Conservation (phyloP, 2,888 invertebrate genomes). For the Tachina lurida region DNA sequence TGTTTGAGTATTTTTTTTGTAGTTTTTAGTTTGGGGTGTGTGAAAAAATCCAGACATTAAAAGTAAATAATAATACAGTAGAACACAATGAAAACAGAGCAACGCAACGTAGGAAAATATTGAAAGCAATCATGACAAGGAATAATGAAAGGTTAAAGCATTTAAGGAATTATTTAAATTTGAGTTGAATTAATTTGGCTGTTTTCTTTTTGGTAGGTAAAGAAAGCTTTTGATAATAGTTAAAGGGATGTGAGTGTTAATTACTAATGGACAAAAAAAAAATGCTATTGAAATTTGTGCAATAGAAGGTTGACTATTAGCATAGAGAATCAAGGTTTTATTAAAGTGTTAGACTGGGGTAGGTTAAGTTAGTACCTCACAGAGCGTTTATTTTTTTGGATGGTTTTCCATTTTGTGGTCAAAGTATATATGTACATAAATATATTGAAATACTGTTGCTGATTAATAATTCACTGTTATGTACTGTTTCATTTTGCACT, state of each 20-base stretch:
- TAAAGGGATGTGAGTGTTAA: constrained; percentile 10
- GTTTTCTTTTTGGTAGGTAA: neutral
- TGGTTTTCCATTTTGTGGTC: no score
- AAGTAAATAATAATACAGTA: constrained; percentile 66
- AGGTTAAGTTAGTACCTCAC: no score
- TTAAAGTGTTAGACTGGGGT: no score
- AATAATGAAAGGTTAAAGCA: constrained; percentile 37
- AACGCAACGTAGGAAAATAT: neutral
- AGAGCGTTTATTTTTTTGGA: no score
- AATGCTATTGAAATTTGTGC: no score
- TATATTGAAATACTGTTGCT: no score
- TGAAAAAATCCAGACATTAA: constrained; percentile 68
- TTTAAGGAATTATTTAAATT: constrained; percentile 33
- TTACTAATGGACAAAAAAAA: constrained; percentile 11
- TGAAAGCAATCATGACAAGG: constrained; percentile 11
- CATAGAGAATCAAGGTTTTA: no score
- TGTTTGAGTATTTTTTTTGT: constrained; percentile 26
- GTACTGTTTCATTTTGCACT: no score
- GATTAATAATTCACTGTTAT: no score
- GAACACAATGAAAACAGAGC: constrained; percentile 3
- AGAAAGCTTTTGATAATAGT: constrained; percentile 20
- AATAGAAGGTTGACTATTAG: no score
- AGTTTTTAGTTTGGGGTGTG: constrained; percentile 37
- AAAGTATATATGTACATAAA: no score
- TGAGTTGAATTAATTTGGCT: constrained; percentile 17